phyloP scores from a whole-genome alignment of 2,888 invertebrate genomes.

The Drosophila cyrtoloma region DNA sequence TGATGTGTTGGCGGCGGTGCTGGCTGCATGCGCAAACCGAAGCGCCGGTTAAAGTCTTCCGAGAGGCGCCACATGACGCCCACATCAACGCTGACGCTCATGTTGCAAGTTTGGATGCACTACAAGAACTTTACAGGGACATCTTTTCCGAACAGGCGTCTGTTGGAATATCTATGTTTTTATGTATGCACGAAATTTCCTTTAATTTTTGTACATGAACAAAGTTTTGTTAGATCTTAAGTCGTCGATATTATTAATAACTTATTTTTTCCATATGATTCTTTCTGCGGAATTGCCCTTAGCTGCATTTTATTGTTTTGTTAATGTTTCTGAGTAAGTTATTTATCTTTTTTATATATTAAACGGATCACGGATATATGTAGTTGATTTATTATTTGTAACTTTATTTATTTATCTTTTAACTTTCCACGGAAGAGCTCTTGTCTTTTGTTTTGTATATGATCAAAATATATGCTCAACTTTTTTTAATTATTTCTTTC shows the following conservation, averaged over 20 bases:
- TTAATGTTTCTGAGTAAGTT: not conserved
- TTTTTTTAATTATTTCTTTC: not conserved
- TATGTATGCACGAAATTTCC: not conserved
- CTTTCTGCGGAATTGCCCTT: not conserved
- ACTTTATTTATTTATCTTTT: not conserved
- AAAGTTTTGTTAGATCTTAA: not conserved
- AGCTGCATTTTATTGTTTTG: not conserved
- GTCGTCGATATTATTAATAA: not conserved
- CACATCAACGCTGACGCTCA: conserved; percentile 86
- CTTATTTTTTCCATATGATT: not conserved
- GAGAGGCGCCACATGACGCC: conserved; percentile 86
- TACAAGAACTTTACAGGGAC: conserved; percentile 5
- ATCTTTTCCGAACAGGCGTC: not conserved
- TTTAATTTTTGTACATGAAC: no score
- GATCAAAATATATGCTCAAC: not conserved
- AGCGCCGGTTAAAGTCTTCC: conserved; percentile 85
- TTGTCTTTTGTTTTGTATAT: conserved; percentile 1
- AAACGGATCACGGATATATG: not conserved
- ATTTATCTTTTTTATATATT: not conserved
- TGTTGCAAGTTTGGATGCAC: conserved; percentile 34
- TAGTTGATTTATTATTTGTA: not conserved
- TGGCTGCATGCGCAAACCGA: conserved; percentile 85
- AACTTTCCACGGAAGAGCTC: not conserved
- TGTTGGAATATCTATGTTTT: not conserved
- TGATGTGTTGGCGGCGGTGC: conserved; percentile 78